phyloP scores from a whole-genome alignment of 2,797 vertebrate genomes.

The Smutsia gigantea region DNA sequence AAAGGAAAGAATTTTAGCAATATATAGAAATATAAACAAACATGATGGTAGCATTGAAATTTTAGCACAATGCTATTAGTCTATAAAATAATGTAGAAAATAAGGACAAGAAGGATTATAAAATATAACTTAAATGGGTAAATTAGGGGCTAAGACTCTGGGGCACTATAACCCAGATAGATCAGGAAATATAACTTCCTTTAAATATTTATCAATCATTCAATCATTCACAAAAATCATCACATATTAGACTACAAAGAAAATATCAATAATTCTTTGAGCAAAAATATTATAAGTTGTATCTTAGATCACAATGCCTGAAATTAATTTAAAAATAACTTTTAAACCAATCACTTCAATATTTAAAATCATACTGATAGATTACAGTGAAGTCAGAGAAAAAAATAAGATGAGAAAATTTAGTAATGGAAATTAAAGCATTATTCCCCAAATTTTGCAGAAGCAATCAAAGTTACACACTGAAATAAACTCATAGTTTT shows the following conservation, averaged over 20 bases:
- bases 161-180: not conserved
- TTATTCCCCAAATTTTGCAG: not conserved
- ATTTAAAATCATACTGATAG: not conserved
- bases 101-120: not conserved
- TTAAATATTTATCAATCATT: not conserved
- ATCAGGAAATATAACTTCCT: not conserved
- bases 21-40: not conserved
- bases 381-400: not conserved
- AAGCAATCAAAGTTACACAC: not conserved
- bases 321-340: conserved; percentile 11
- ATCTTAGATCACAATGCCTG: not conserved
- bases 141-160: not conserved
- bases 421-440: not conserved
- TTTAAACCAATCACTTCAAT: not conserved
- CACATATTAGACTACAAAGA: not conserved
- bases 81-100: not conserved
- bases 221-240: not conserved
- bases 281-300: not conserved
- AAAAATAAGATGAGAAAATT: not conserved
- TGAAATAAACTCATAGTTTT: not conserved
- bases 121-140: not conserved
- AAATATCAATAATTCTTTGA: not conserved
- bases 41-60: not conserved
- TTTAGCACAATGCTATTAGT: not conserved
- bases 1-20: not conserved